A percentile compares a stretch with the other conserved stretches of the same genome.
Conservation (phyloP, 2,888 invertebrate genomes). For the Agriopis leucophaearia region DNA sequence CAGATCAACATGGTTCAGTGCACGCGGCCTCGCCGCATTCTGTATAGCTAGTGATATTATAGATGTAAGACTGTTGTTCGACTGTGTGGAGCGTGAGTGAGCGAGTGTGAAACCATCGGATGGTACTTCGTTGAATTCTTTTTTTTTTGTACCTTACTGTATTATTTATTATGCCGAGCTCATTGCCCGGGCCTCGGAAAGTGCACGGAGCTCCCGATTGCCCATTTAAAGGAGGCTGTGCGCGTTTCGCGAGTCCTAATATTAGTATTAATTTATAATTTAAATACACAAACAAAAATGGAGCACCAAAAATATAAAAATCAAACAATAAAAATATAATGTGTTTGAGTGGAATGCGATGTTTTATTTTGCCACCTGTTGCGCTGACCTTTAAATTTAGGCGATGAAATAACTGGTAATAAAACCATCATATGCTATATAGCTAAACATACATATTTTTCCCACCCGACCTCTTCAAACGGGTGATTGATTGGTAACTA, state of each 20-base stretch:
- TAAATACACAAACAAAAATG: slow-evolving; percentile 82
- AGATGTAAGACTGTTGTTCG: slow-evolving; percentile 79
- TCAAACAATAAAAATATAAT: slow-evolving; percentile 80
- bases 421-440: neutral
- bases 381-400: slow-evolving; percentile 18
- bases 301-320: slow-evolving; percentile 84
- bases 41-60: slow-evolving; percentile 86
- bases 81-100: slow-evolving; percentile 76
- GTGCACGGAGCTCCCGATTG: slow-evolving; percentile 76
- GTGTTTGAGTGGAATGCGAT: slow-evolving; percentile 76
- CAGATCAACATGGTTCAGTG: slow-evolving; percentile 72
- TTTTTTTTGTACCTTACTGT: slow-evolving; percentile 82
- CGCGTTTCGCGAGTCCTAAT: slow-evolving; percentile 73
- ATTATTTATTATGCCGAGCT: slow-evolving; percentile 86
- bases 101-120: slow-evolving; percentile 77
- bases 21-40: slow-evolving; percentile 76
- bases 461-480: neutral
- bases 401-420: slow-evolving; percentile 9
- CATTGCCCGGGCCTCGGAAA: slow-evolving; percentile 81
- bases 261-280: slow-evolving; percentile 84
- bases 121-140: slow-evolving; percentile 79
- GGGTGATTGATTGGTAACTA: slow-evolving; percentile 11
- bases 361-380: slow-evolving; percentile 63
- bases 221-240: slow-evolving; percentile 81
- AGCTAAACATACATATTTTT: neutral